Evolutionary conservation across 2,888 invertebrate species (phyloP).

Genomic region (Amiota minor): DNA sequence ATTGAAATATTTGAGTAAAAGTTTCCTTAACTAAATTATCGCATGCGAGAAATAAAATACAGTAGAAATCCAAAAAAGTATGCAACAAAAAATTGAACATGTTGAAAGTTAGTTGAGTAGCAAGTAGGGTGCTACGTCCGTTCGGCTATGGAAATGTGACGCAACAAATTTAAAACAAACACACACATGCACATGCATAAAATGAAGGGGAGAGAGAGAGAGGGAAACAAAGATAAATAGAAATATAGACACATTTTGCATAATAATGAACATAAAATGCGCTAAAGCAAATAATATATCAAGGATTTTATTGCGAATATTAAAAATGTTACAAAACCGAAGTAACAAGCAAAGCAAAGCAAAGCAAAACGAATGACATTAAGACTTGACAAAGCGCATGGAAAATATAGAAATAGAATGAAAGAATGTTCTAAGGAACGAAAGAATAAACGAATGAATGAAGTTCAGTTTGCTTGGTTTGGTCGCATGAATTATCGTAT

Average conservation of each 20-base stretch:
- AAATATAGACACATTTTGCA: constrained; percentile 43
- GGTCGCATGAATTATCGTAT: constrained; percentile 53
- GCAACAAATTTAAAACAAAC: too few relatives aligned
- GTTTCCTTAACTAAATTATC: constrained; percentile 47
- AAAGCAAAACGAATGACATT: neutral
- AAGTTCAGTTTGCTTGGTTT: neutral
- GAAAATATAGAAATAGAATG: too few relatives aligned
- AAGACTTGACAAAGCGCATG: neutral
- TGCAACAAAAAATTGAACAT: constrained; percentile 15
- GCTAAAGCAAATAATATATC: constrained; percentile 56
- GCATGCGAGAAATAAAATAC: constrained; percentile 34
- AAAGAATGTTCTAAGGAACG: too few relatives aligned
- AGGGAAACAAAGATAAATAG: constrained; percentile 17
- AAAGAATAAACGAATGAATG: neutral
- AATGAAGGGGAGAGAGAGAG: constrained; percentile 23
- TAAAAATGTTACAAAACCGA: constrained; percentile 42
- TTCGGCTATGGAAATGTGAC: too few relatives aligned
- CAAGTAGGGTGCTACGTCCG: neutral
- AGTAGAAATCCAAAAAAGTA: constrained; percentile 38
- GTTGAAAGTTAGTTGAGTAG: neutral
- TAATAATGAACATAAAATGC: constrained; percentile 50
- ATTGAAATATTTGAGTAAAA: constrained; percentile 64
- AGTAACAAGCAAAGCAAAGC: neutral
- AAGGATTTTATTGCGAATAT: constrained; percentile 50
- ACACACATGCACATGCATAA: too few relatives aligned